Percentiles rank a stretch among this genome's conserved stretches.
These are phyloP conservation scores for Gallinago solitaria DNA, from an alignment of 2,797 vertebrate genomes.

Conservation along the genomic window DNA sequence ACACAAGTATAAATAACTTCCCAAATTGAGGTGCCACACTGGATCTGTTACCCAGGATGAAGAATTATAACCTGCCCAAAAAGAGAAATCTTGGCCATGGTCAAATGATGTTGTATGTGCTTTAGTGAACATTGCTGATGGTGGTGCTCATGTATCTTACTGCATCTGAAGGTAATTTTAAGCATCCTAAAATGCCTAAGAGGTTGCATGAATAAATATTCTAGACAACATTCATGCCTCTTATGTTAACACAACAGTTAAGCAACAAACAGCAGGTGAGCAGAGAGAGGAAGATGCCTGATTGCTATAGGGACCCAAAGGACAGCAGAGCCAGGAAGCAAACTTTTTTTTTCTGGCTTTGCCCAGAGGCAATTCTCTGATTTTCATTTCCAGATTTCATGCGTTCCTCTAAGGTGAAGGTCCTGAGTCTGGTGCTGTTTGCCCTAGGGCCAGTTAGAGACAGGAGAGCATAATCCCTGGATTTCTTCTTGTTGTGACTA, in stretches of 20 bases:
- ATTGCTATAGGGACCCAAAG: neutral
- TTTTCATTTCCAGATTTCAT: neutral
- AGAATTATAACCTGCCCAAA: neutral
- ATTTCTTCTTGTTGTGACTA: neutral
- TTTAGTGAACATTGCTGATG: neutral
- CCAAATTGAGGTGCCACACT: accelerated
- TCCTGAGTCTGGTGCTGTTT: neutral
- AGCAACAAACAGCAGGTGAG: neutral
- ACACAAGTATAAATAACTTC: neutral
- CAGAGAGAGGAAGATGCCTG: neutral
- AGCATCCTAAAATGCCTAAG: neutral
- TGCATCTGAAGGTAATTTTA: neutral
- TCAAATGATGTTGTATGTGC: neutral
- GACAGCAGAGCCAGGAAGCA: neutral
- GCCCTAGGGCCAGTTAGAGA: neutral
- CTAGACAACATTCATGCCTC: neutral
- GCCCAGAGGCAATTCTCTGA: neutral
- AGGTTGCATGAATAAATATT: neutral
- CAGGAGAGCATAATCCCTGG: neutral
- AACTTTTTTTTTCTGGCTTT: neutral
- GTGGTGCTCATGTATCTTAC: neutral
- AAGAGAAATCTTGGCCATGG: neutral
- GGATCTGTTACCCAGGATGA: neutral
- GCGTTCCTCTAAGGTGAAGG: neutral
- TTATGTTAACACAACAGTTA: neutral